These are phyloP conservation scores for Notocelia uddmanniana DNA, from an alignment of 2,888 invertebrate species.

Conservation along the genomic window DNA sequence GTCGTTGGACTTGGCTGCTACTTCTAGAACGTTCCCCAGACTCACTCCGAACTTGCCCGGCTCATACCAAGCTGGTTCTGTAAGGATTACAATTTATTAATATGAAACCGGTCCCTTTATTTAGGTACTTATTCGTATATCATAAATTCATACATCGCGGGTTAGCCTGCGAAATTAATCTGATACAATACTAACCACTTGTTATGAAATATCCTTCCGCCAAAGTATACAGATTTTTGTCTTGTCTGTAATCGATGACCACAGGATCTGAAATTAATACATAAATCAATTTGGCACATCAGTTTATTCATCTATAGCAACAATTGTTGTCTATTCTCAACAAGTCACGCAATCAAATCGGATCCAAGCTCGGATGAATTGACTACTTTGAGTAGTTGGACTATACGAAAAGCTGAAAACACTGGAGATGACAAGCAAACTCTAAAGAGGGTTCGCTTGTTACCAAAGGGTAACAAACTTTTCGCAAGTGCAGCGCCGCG, in stretches of 20 bases:
- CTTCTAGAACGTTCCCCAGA: constrained; percentile 94
- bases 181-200: constrained; percentile 85
- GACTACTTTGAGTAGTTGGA: neutral
- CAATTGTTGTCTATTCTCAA: neutral
- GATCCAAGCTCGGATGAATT: neutral
- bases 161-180: constrained; percentile 21
- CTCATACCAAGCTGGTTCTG: constrained; percentile 96
- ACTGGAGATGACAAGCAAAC: neutral
- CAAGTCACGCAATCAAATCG: neutral
- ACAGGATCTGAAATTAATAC: constrained; percentile 90
- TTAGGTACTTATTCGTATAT: too few species aligned
- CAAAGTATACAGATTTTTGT: constrained; percentile 85
- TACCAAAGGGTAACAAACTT: neutral
- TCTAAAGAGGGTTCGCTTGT: too few species aligned
- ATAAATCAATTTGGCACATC: neutral
- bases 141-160: too few species aligned
- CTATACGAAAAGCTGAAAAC: neutral
- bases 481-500: constrained; percentile 78
- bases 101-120: too few species aligned
- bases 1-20: constrained; percentile 79
- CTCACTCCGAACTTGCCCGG: constrained; percentile 94
- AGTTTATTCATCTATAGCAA: neutral
- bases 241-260: constrained; percentile 87
- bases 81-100: constrained; percentile 46
- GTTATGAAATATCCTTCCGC: constrained; percentile 92